These are phyloP conservation scores for Panthera uncia DNA, from an alignment of 2,113 vertebrate genomes.

Conservation along the genomic window DNA sequence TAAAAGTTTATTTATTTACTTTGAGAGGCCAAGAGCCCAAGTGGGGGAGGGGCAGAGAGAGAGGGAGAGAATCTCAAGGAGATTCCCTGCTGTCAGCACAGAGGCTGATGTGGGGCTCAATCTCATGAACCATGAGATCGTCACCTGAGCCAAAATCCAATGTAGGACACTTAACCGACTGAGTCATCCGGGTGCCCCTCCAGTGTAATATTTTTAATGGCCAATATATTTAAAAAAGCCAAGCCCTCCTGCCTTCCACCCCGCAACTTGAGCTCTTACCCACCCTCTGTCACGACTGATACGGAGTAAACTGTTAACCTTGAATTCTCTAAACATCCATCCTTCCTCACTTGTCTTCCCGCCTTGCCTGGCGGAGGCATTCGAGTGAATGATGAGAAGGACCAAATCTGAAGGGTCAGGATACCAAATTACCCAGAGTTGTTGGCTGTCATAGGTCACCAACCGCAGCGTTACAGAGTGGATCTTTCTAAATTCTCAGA, in stretches of 20 bases:
- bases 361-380: not conserved
- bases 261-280: not conserved
- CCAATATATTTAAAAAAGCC: not conserved
- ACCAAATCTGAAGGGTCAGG: not conserved
- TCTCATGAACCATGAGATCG: too few relatives aligned
- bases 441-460: not conserved
- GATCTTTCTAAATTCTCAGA: not conserved
- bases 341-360: not conserved
- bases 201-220: not conserved
- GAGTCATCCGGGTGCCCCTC: not conserved
- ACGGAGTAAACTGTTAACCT: not conserved
- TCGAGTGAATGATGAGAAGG: not conserved
- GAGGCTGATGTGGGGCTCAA: too few relatives aligned
- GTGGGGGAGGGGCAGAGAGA: too few relatives aligned
- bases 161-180: too few relatives aligned
- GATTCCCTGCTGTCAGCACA: too few relatives aligned
- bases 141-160: too few relatives aligned
- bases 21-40: too few relatives aligned
- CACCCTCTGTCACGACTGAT: not conserved
- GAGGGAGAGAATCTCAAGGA: too few relatives aligned
- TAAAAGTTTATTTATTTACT: too few relatives aligned
- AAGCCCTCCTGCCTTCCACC: not conserved
- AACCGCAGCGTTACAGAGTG: not conserved
- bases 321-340: not conserved
- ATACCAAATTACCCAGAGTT: not conserved